Percentiles rank a stretch among this genome's conserved stretches.
Evolutionary conservation across 2,888 invertebrate species (phyloP).

Genomic region (Smittia sp.): DNA sequence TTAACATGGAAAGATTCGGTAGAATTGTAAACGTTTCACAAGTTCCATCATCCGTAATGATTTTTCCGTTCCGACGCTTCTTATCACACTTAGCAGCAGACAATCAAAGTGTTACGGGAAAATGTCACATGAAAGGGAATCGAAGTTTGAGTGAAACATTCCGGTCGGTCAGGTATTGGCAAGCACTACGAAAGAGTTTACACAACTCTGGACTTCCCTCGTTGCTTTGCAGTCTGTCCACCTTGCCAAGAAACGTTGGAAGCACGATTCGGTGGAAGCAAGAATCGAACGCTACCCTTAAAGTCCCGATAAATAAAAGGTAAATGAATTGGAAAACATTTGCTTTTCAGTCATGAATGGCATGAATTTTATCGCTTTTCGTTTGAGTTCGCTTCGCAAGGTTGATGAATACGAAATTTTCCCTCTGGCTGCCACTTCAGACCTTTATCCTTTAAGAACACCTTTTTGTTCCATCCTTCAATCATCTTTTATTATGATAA

Average conservation of each 20-base stretch:
- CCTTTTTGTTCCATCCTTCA: conserved; percentile 40
- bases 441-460: conserved; percentile 39
- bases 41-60: conserved; percentile 20
- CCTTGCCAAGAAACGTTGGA: background rate
- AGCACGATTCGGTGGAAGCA: background rate
- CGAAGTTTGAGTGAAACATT: too few species aligned
- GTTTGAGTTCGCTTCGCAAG: conserved; percentile 14
- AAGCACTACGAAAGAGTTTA: too few species aligned
- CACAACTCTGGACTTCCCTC: background rate
- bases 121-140: background rate
- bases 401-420: conserved; percentile 29
- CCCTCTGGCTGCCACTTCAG: background rate
- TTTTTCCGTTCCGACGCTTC: conserved; percentile 13
- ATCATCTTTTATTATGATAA: conserved; percentile 40
- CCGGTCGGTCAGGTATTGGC: too few species aligned
- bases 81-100: conserved; percentile 5
- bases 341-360: background rate
- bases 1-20: background rate
- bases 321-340: conserved; percentile 41
- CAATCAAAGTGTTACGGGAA: background rate
- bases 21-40: background rate
- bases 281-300: background rate
- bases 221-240: background rate
- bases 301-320: conserved; percentile 35
- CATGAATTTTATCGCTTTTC: conserved; percentile 29